Evolutionary conservation across 2,888 invertebrate species (phyloP).

Genomic region (Hyalella azteca): DNA sequence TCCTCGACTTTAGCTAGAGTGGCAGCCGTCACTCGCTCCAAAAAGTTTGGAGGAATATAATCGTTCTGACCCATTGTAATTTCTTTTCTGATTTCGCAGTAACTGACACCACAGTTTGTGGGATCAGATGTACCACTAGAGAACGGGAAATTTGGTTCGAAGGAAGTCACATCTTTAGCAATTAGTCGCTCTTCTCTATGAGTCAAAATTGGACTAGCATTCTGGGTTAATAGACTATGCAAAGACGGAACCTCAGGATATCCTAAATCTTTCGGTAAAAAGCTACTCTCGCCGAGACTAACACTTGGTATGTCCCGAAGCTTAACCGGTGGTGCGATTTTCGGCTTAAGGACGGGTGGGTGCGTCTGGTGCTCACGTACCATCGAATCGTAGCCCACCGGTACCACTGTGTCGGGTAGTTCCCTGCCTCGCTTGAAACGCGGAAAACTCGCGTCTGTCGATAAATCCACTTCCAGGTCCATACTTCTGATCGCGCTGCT

Average conservation of each 20-base stretch:
- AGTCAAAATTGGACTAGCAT: constrained; percentile 23
- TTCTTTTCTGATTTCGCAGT: background rate
- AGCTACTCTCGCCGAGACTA: constrained; percentile 32
- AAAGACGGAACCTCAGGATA: constrained; percentile 26
- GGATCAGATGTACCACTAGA: background rate
- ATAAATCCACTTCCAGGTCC: constrained; percentile 50
- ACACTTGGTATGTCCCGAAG: constrained; percentile 36
- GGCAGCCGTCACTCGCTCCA: constrained; percentile 25
- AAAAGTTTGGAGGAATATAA: constrained; percentile 15
- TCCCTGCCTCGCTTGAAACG: constrained; percentile 46
- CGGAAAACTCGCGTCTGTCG: constrained; percentile 45
- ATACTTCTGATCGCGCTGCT: constrained; percentile 47
- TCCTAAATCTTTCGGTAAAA: constrained; percentile 25
- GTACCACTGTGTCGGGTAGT: constrained; percentile 53
- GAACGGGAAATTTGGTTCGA: background rate
- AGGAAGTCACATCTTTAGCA: background rate
- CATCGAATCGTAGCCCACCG: constrained; percentile 58
- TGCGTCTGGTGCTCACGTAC: constrained; percentile 58
- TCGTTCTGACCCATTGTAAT: background rate
- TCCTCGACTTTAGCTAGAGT: constrained; percentile 24
- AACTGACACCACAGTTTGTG: background rate
- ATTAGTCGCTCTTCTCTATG: constrained; percentile 13
- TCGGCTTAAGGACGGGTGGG: constrained; percentile 49
- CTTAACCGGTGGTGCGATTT: constrained; percentile 11
- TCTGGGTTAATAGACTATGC: constrained; percentile 33